Conservation (phyloP, 2,888 invertebrate species). For the Coelopa pilipes region DNA sequence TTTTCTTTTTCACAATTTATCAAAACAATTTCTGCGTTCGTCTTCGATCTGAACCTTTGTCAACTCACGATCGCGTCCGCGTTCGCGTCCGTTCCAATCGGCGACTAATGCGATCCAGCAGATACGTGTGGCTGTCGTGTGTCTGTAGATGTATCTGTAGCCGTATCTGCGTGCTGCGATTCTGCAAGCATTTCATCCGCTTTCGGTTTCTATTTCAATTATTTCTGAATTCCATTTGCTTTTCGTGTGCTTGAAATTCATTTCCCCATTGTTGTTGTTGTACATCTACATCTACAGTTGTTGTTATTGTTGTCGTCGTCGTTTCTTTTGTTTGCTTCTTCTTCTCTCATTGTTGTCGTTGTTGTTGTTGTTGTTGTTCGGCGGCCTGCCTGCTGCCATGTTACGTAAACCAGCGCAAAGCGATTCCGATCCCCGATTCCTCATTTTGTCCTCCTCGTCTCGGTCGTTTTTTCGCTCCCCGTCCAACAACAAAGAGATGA, state of each 20-base stretch:
- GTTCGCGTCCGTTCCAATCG: neutral
- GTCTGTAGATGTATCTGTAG: neutral
- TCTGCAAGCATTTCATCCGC: slow-evolving; percentile 15
- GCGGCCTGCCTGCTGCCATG: neutral
- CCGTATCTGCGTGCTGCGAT: neutral
- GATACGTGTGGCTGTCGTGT: neutral
- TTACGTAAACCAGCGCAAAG: neutral
- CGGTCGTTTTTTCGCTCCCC: neutral
- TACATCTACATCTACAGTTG: neutral
- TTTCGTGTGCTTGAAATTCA: slow-evolving; percentile 16
- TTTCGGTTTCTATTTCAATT: slow-evolving; percentile 30
- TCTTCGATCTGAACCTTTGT: neutral
- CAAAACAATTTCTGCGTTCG: neutral
- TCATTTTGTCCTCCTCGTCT: neutral
- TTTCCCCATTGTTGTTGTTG: neutral
- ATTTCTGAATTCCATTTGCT: slow-evolving; percentile 29
- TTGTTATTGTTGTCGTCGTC: neutral
- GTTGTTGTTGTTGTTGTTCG: neutral
- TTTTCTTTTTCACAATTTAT: neutral
- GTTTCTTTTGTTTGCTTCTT: neutral
- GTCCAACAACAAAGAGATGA: too few relatives aligned
- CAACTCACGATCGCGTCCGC: neutral
- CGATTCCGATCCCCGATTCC: neutral
- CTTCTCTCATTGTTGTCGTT: neutral
- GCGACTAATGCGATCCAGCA: slow-evolving; percentile 18